Percentiles rank a stretch among this genome's conserved stretches.
phyloP scores from a whole-genome alignment of 2,113 vertebrate species.

The Pelecanus crispus region DNA sequence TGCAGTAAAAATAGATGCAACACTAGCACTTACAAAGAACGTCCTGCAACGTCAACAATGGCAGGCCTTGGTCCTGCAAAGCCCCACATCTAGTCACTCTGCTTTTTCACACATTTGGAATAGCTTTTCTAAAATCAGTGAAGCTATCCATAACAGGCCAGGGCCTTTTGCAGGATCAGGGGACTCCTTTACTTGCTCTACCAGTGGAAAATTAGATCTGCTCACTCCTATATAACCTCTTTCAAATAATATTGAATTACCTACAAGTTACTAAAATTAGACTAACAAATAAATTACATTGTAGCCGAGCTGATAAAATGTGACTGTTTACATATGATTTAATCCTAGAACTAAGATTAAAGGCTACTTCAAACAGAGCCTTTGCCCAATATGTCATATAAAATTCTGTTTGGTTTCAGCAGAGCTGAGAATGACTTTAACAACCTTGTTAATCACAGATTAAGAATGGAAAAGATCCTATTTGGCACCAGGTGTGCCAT shows the following conservation, averaged over 20 bases:
- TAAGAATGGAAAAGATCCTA: constrained; percentile 35
- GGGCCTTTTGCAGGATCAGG: background rate
- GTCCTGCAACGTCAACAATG: background rate
- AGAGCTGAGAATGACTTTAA: constrained; percentile 41
- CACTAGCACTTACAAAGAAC: background rate
- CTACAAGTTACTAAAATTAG: constrained; percentile 43
- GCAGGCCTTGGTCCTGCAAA: constrained; percentile 33
- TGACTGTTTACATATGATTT: constrained; percentile 54
- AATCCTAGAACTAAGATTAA: constrained; percentile 54
- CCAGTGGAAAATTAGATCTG: background rate
- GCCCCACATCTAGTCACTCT: background rate
- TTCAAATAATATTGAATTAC: background rate
- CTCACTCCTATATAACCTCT: background rate
- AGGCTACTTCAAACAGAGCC: constrained; percentile 47
- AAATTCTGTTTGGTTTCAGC: constrained; percentile 40
- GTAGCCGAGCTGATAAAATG: constrained; percentile 43
- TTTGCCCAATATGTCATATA: constrained; percentile 14
- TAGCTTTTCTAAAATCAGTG: background rate
- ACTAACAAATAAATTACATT: constrained; percentile 51
- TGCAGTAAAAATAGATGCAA: constrained; percentile 12
- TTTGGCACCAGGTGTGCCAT: constrained; percentile 38
- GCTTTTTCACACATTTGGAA: constrained; percentile 27
- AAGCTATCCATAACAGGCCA: background rate
- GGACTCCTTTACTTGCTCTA: background rate
- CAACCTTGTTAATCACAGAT: constrained; percentile 56